Evolutionary conservation across 2,113 vertebrate species (phyloP).

Genomic region (Sterrhoptilus dennistouni): DNA sequence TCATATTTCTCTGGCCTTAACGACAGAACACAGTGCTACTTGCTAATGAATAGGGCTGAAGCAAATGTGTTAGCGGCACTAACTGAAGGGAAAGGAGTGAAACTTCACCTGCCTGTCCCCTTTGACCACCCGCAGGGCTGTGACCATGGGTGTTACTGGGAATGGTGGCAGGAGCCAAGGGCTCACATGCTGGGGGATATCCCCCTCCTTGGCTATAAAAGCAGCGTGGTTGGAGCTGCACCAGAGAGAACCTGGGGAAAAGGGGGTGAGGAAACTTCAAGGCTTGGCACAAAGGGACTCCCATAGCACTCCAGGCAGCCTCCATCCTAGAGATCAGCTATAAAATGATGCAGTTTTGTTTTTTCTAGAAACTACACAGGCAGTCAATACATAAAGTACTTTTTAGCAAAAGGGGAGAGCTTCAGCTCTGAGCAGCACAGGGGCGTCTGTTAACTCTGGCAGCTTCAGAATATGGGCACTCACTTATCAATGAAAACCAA

Average conservation of each 20-base stretch:
- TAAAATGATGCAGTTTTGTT: neutral
- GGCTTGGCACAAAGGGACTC: neutral
- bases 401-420: neutral
- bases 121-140: neutral
- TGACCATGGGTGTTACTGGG: neutral
- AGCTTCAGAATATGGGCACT: neutral
- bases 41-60: neutral
- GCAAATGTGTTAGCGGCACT: neutral
- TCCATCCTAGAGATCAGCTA: neutral
- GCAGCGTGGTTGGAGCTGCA: fast-evolving
- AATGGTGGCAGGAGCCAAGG: neutral
- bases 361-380: neutral
- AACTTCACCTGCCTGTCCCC: neutral
- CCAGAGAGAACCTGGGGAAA: neutral
- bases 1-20: neutral
- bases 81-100: neutral
- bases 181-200: neutral
- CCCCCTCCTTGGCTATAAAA: neutral
- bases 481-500: slow-evolving; percentile 39
- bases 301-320: neutral
- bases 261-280: neutral
- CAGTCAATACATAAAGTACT: neutral
- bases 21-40: neutral
- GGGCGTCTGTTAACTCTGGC: neutral
- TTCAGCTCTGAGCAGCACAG: neutral